Conservation (phyloP, 2,888 invertebrate species). For the Sycophila texana region DNA sequence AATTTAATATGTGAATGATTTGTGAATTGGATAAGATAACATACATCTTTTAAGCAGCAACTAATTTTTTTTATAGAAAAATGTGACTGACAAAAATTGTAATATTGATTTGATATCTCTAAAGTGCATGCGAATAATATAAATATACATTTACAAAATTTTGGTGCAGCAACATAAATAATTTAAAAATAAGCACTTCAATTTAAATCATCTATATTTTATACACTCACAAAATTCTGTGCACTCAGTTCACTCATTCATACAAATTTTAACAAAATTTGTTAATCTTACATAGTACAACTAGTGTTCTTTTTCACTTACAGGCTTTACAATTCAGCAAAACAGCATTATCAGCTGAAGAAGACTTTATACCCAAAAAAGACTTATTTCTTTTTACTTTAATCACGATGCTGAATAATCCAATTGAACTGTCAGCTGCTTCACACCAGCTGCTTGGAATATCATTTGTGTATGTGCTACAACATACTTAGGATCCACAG, state of each 20-base stretch:
- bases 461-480: slow-evolving; percentile 95
- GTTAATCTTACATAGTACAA: slow-evolving; percentile 27
- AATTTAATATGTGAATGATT: not conserved
- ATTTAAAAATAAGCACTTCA: slow-evolving; percentile 38
- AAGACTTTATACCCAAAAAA: slow-evolving; percentile 23
- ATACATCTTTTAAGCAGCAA: slow-evolving; percentile 5
- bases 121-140: too few relatives aligned
- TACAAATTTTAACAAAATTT: slow-evolving; percentile 41
- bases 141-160: too few relatives aligned
- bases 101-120: too few relatives aligned
- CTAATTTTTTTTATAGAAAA: not conserved
- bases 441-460: slow-evolving; percentile 93
- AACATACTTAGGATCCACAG: slow-evolving; percentile 94
- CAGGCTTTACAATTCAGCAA: slow-evolving; percentile 26
- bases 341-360: slow-evolving; percentile 19
- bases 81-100: too few relatives aligned
- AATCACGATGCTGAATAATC: slow-evolving; percentile 90
- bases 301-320: slow-evolving; percentile 30
- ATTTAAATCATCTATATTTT: slow-evolving; percentile 32
- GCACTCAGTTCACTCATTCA: slow-evolving; percentile 22
- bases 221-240: slow-evolving; percentile 15
- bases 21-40: not conserved
- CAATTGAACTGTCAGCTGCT: slow-evolving; percentile 93
- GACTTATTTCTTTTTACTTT: slow-evolving; percentile 41
- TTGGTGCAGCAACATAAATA: too few relatives aligned